Conservation (phyloP, 2,888 invertebrate genomes). For the Hirtodrosophila histrioides region DNA sequence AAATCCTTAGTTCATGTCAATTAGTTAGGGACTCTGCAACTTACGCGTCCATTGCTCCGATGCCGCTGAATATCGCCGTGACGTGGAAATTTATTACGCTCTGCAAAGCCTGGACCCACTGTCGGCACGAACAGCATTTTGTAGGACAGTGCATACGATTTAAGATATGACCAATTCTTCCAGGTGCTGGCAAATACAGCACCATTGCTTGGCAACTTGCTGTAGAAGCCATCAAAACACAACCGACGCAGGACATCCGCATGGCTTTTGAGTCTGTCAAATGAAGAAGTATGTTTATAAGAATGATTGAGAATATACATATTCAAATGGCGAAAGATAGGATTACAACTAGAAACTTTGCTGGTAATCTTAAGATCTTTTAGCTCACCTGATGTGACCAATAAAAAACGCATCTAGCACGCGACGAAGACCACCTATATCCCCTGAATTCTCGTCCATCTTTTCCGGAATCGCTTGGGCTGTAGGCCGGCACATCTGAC, state of each 20-base stretch:
- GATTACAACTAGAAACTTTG: too few relatives aligned
- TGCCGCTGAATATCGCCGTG: slow-evolving; percentile 83
- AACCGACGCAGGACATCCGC: slow-evolving; percentile 85
- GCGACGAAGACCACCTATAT: slow-evolving; percentile 83
- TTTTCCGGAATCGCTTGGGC: slow-evolving; percentile 1
- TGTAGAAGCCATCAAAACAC: slow-evolving; percentile 87
- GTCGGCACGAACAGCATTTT: slow-evolving; percentile 88
- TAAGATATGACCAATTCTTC: slow-evolving; percentile 86
- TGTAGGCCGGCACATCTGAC: slow-evolving; percentile 67
- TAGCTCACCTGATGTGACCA: slow-evolving; percentile 84
- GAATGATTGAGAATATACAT: background rate
- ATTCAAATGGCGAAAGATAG: too few relatives aligned
- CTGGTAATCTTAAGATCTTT: too few relatives aligned
- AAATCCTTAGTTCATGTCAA: background rate
- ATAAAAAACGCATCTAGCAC: slow-evolving; percentile 87
- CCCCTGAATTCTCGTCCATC: slow-evolving; percentile 7
- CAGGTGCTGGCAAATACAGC: slow-evolving; percentile 88
- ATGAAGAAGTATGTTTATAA: background rate
- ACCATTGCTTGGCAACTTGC: slow-evolving; percentile 88
- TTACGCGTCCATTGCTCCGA: slow-evolving; percentile 83
- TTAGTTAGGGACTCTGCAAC: background rate
- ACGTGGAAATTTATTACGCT: slow-evolving; percentile 86
- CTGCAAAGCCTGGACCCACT: slow-evolving; percentile 89
- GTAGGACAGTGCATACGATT: slow-evolving; percentile 86
- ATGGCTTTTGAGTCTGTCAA: slow-evolving; percentile 83